Base-by-base conservation (phyloP, 23 tunicate genomes). In the Halocynthia roretzi region DNA sequence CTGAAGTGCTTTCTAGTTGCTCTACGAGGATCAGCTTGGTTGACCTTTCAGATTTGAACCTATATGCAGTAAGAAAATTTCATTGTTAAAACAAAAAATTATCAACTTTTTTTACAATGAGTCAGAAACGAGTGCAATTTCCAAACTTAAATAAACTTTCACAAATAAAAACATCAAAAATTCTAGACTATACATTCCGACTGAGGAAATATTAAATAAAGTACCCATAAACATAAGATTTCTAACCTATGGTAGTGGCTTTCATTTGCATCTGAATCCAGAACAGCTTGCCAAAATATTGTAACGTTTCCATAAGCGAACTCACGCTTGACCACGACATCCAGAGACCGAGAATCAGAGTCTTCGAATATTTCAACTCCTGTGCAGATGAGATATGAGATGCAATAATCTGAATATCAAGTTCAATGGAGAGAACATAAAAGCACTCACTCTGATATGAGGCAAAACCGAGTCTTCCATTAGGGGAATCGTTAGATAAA, bases 261-360 rank as follows among this genome's bases (percentile, higher is more conserved):
- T 31, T 31, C 44, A 31, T 31, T 31, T 31, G 44, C 44, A 31
- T 8, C 63, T 21, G 19, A 54, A 53, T 56, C 44, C 7, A 71
- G 23, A 49, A 71, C 50, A 19, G 83, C 86, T 40, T 80, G 61
- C 96, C 96, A 90, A 12, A 62, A 51, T 22, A 90, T 70, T 8
- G 73, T 84, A 0, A 81, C 96, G 52, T 90, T 70, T 52, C 96
- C 96, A 70, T 44, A 90, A 61, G 96, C 96, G 23, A 81, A 77
- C n/a, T 62, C 71, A 8, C 96, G 81, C 23, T 62, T 68, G 6
- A 84, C 51, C 11, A 52, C 76, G 14, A 90, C 19, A 6, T 68
- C 58, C 0, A 77, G 52, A 53, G 76, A 21, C 15, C 80, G 71
- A 5, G 52, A 17, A 54, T 57, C n/a, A 8, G 77, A 17, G 40